Conservation (phyloP, 1,140 invertebrate genomes). For the Ceratina australensis region DNA sequence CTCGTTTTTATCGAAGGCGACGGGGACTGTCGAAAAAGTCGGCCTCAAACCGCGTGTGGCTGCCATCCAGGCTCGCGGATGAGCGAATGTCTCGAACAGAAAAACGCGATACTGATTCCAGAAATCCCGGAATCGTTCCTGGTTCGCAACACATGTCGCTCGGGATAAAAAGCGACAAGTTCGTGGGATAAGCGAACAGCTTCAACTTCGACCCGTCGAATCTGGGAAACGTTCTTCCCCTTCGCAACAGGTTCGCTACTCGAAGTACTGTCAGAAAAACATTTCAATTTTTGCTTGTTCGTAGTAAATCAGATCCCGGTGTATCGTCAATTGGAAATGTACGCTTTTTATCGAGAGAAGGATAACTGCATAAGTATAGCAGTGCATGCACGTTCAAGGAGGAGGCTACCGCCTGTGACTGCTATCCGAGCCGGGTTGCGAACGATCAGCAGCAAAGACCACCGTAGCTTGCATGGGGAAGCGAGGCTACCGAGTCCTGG, state of each 20-base stretch:
- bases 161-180: neutral
- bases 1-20: slow-evolving; percentile 53
- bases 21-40: slow-evolving; percentile 41
- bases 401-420: slow-evolving; percentile 20
- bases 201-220: neutral
- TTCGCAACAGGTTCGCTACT: neutral
- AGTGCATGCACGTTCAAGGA: neutral
- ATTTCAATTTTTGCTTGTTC: neutral
- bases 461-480: slow-evolving; percentile 37
- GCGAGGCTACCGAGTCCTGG: slow-evolving; percentile 3
- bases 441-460: slow-evolving; percentile 46
- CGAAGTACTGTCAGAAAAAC: neutral
- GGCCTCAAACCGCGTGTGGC: slow-evolving; percentile 55
- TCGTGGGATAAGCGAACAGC: slow-evolving; percentile 9
- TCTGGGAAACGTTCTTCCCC: neutral
- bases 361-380: slow-evolving; percentile 2
- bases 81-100: slow-evolving; percentile 17
- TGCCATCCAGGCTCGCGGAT: slow-evolving; percentile 50
- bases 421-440: slow-evolving; percentile 2
- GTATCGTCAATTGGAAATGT: too few relatives aligned
- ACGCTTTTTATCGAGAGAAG: neutral
- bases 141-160: slow-evolving; percentile 19
- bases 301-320: too few relatives aligned
- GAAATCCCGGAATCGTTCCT: slow-evolving; percentile 35
- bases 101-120: slow-evolving; percentile 44